phyloP scores from a whole-genome alignment of 1,140 invertebrate genomes.

The Drosophila hydei region DNA sequence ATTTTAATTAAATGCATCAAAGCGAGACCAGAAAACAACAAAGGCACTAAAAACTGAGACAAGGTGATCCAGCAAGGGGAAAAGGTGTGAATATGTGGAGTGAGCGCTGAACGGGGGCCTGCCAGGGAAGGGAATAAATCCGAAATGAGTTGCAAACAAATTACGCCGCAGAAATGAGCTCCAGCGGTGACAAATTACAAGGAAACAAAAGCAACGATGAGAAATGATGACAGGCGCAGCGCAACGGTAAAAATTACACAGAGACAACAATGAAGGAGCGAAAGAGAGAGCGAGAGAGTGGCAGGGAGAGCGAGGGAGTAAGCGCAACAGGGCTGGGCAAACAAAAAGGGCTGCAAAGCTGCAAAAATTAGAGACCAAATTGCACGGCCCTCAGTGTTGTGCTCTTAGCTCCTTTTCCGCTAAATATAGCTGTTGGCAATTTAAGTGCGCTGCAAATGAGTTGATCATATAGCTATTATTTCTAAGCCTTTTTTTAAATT shows the following conservation, averaged over 20 bases:
- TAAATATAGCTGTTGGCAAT: neutral
- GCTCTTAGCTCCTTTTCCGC: neutral
- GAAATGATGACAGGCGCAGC: slow-evolving; percentile 72
- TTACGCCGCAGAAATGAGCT: slow-evolving; percentile 76
- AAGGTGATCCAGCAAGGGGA: slow-evolving; percentile 12
- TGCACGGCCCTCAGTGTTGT: neutral
- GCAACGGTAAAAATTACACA: slow-evolving; percentile 51
- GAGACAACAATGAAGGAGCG: slow-evolving; percentile 21
- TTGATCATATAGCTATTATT: no score
- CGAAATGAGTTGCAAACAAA: slow-evolving; percentile 78
- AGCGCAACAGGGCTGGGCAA: slow-evolving; percentile 22
- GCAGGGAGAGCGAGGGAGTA: slow-evolving; percentile 13
- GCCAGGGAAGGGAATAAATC: slow-evolving; percentile 43
- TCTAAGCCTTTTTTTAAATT: no score
- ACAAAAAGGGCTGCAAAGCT: slow-evolving; percentile 34
- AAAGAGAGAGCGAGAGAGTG: slow-evolving; percentile 2
- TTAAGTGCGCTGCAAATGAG: no score
- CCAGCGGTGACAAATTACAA: slow-evolving; percentile 80
- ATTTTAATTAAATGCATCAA: slow-evolving; percentile 68
- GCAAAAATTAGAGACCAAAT: slow-evolving; percentile 13
- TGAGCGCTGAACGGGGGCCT: neutral
- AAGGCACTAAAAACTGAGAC: slow-evolving; percentile 45
- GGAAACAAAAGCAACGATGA: slow-evolving; percentile 70
- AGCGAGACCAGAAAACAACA: slow-evolving; percentile 49
- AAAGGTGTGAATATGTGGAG: neutral